These are phyloP conservation scores for Brachionichthys hirsutus DNA, from an alignment of 2,113 vertebrate species.

Conservation along the genomic window DNA sequence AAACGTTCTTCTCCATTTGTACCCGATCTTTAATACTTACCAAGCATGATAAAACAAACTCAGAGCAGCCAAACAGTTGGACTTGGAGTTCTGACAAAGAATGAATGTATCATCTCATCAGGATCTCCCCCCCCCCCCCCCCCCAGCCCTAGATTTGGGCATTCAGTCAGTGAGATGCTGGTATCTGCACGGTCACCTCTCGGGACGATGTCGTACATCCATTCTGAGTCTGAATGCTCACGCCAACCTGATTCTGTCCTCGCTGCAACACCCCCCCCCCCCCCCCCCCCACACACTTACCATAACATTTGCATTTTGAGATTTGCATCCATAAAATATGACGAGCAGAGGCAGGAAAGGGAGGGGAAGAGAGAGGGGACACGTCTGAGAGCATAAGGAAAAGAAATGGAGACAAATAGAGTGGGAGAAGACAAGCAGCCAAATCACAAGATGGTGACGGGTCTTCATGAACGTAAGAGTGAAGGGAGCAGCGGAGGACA, in stretches of 20 bases:
- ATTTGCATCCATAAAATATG: constrained; percentile 64
- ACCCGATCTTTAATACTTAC: too few relatives aligned
- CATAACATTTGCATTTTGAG: constrained; percentile 74
- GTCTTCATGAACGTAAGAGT: too few relatives aligned
- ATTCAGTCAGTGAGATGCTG: constrained; percentile 6
- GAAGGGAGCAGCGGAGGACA: too few relatives aligned
- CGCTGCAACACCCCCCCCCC: constrained; percentile 73
- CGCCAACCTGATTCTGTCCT: constrained; percentile 75
- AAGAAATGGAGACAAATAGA: neutral
- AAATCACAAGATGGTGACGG: too few relatives aligned
- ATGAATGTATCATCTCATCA: constrained; percentile 21
- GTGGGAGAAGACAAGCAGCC: neutral
- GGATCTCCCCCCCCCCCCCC: too few relatives aligned
- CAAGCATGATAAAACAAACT: too few relatives aligned
- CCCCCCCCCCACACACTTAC: constrained; percentile 67
- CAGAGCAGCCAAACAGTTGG: too few relatives aligned
- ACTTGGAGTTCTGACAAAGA: constrained; percentile 44
- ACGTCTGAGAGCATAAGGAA: constrained; percentile 10
- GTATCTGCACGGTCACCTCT: constrained; percentile 45
- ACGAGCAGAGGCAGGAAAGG: constrained; percentile 11
- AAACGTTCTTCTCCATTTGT: too few relatives aligned
- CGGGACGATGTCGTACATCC: constrained; percentile 53
- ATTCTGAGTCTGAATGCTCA: constrained; percentile 58
- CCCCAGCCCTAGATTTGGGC: too few relatives aligned
- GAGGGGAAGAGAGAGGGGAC: neutral